Evolutionary conservation across 2,888 invertebrate species (phyloP), one percentile per base, ranked within the genome.

Genomic region (Spisula solida): DNA sequence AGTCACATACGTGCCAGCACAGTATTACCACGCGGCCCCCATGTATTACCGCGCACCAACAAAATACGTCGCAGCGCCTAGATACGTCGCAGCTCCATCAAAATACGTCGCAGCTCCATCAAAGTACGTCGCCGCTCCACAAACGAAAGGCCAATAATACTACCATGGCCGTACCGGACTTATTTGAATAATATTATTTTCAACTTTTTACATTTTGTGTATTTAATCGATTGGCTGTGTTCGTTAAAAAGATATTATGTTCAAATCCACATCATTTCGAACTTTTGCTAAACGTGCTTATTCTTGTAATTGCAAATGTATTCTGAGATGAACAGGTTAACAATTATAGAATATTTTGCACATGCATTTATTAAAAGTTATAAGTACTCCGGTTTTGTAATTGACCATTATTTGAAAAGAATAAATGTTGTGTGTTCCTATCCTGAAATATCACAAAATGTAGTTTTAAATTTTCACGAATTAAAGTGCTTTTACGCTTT

Each of bases 1-100:
- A 16, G 81, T 56, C 0, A 56, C 47, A 47, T 85, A 85, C 25
- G 85, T 85, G 5, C 70, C 34, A 20, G 70, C 48, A 29, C 85
- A 20, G 31, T 84, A 84, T 79, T 60, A 60, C 14, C 60, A 56
- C 4, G 85, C 81, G 0, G 80, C 85, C 1, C 47, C 80, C 16
- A 41, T 80, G 20, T 85, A 85, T 47, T 55, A 31, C 0, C 80
- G 80, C 18, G 60, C 79, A 12, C 48, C 66, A 34, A 1, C 41
- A 25, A 75, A 83, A 82, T 82, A 82, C 47, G 66, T 41, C n/a
- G 51, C 31, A 10, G 66, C 41, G 0, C 66, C 60, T 8, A n/a
- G n/a, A n/a, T n/a, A n/a, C n/a, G n/a, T n/a, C n/a, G n/a, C n/a
- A n/a, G 4, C 41, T 41, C 41, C 41, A 5, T 41, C 41, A 41